These are phyloP conservation scores for Tragulus kanchil DNA, from an alignment of 2,113 vertebrate genomes.

Conservation along the genomic window DNA sequence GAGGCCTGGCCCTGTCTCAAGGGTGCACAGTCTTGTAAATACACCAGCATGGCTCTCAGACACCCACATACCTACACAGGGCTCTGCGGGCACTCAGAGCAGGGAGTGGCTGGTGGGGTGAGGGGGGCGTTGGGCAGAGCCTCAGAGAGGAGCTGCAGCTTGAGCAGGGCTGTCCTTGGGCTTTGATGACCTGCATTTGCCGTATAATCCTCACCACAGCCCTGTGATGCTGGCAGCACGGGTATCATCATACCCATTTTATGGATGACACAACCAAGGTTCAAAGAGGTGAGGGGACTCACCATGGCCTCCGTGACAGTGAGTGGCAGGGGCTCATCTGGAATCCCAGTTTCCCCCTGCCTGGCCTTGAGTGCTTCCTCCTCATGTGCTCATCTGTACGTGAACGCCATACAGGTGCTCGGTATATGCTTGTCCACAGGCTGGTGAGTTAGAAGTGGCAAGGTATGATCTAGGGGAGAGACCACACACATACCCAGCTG, in stretches of 20 bases:
- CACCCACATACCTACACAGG: not conserved
- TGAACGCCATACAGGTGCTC: accelerated
- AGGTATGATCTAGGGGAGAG: not conserved
- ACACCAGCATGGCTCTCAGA: accelerated
- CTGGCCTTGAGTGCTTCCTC: not conserved
- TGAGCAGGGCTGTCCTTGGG: not conserved
- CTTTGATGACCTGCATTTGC: not conserved
- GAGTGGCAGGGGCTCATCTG: not conserved
- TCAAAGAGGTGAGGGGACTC: not conserved
- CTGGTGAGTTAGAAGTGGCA: not conserved
- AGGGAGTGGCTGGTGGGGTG: not conserved
- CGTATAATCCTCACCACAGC: not conserved
- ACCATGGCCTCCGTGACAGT: not conserved
- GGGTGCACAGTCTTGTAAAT: not conserved
- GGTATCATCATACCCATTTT: not conserved
- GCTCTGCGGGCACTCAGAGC: not conserved
- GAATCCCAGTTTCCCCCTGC: not conserved
- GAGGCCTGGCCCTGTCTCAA: not conserved
- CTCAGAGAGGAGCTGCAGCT: not conserved
- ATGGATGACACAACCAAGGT: conserved; percentile 47
- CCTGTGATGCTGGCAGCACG: not conserved
- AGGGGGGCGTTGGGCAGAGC: not conserved
- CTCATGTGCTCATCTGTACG: accelerated
- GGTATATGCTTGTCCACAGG: not conserved
- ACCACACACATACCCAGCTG: not conserved